Base-by-base conservation (phyloP, 2,888 invertebrate genomes). In the Dasypolia templi region DNA sequence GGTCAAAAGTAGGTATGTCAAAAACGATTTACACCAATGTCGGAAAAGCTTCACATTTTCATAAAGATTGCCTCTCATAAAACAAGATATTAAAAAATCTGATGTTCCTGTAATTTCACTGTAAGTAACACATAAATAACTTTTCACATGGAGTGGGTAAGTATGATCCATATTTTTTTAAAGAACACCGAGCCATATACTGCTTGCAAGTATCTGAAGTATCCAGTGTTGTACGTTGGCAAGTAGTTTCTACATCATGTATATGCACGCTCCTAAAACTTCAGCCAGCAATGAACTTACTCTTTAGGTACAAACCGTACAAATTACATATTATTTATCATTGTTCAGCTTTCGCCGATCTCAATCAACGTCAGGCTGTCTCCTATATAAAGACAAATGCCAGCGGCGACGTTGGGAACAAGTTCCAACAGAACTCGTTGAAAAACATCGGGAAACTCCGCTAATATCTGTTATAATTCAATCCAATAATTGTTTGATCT, bases 401-500 rank as follows among this genome's bases (percentile, higher is more conserved):
- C 78, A 83, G 55, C 62, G 68, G 53, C 26, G 71, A 70, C 84
- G 81, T 74, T 62, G 63, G 51, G 75, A 79, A 83, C 82, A 85
- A 87, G 69, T 85, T 78, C 58, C 63, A 75, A 71, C 62, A 59
- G 72, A 72, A 66, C 82, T 75, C 79, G 82, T 79, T 77, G 81
- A 86, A 86, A 85, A 81, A 77, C 77, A 76, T 83, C 75, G 42
- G 85, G 87, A 86, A 88, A 90, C 89, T 88, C 71, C 73, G 74
- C 72, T 79, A 81, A 87, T 85, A 85, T 85, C 88, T 83, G 81
- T 89, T 89, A 91, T 93, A 93, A 94, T 93, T 92, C 90, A 92
- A 94, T 95, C 92, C 90, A 87, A 91, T 93, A 94, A 95, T 94
- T 94, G 92, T 94, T 92, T 92, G 92, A 94, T 93, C 92, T 91